Evolutionary conservation across 2,113 vertebrate species (phyloP).

Genomic region (Elachura formosa): DNA sequence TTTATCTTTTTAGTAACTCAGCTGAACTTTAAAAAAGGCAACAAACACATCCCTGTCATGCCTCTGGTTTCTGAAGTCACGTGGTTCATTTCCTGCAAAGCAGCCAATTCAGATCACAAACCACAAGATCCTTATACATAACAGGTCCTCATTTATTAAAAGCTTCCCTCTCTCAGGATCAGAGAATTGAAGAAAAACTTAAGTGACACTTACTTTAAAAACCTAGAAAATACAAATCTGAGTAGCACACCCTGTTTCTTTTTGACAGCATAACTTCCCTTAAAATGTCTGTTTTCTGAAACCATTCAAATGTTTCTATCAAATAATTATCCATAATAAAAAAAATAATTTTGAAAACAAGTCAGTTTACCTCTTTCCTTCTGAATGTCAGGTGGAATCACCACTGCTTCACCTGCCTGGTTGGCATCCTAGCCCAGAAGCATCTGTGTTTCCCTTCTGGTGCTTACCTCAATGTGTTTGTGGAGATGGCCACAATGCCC

Average conservation of each 20-base stretch:
- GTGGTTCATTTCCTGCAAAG: background rate
- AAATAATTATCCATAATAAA: background rate
- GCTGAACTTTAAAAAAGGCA: background rate
- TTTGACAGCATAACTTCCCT: background rate
- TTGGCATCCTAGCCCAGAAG: background rate
- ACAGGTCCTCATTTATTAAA: background rate
- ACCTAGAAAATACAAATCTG: background rate
- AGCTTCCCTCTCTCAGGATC: background rate
- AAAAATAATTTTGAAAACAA: background rate
- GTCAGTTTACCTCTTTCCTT: background rate
- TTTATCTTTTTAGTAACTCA: background rate
- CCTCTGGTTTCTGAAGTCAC: background rate
- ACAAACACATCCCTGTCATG: background rate
- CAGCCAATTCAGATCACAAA: background rate
- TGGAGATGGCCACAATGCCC: constrained; percentile 98
- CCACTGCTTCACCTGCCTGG: background rate
- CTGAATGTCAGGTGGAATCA: background rate
- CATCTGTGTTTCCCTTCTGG: fast-evolving
- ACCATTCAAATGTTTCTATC: background rate
- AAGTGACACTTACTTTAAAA: background rate
- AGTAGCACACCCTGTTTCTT: background rate
- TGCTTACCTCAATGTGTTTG: constrained; percentile 91
- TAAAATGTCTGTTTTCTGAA: background rate
- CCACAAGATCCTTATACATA: background rate
- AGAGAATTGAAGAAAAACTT: background rate